Base-by-base conservation (phyloP, 2,888 invertebrate species). In the Apeira syringaria region DNA sequence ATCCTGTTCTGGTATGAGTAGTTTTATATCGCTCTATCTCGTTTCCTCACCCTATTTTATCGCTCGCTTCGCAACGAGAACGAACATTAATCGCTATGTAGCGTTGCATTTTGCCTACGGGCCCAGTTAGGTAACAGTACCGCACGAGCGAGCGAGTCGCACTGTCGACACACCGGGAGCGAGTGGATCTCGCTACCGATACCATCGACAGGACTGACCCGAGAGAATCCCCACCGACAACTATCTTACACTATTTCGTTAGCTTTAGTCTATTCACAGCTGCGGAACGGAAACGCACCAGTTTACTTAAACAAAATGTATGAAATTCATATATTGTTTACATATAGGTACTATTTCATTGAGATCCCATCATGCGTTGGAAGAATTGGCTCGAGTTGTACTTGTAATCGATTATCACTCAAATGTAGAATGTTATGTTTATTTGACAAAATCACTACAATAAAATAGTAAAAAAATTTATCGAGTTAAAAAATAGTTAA, bases 181-280 rank as follows among this genome's bases (percentile, higher is more conserved):
- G n/a, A n/a, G n/a, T n/a, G n/a, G n/a, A n/a, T n/a, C n/a, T n/a
- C n/a, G n/a, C n/a, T n/a, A n/a, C n/a, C 1, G 1, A 22, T 6
- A n/a, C 22, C 17, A 17, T 1, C 11, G 10, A 47, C 31, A 26
- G 11, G 39, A 7, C 7, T 22, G 22, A 1, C n/a, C n/a, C 5
- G 7, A 6, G 20, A 8, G 9, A 24, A 24, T 9, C 24, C 20
- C 7, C 7, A 12, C 9, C 18, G 46, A 51, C 31, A 45, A 24
- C n/a, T 38, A 64, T 71, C 72, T 73, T 53, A 65, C 55, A 59
- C 64, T 76, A 78, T 68, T 64, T 72, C 63, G 61, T 64, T 79
- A 75, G 25, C 20, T 68, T 70, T 76, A 78, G 66, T 78, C 68
- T 84, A 86, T 79, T 82, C 85, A 86, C 84, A 86, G 83, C 84